phyloP scores from a whole-genome alignment of 2,113 vertebrate species.

The Sminthopsis crassicaudata region DNA sequence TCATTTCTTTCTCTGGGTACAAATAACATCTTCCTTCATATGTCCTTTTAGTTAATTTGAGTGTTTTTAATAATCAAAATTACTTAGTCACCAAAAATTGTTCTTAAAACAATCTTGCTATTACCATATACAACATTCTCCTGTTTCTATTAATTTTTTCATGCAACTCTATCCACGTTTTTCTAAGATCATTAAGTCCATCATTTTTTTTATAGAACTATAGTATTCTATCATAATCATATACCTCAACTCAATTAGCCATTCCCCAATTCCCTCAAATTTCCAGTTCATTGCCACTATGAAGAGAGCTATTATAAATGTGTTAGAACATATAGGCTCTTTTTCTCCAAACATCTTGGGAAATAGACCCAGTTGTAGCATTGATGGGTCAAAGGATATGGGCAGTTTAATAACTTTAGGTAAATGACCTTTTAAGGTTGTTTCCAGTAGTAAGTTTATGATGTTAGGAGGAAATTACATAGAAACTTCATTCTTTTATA shows the following conservation, averaged over 20 bases:
- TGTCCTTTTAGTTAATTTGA: background rate
- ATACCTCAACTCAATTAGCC: background rate
- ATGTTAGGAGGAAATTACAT: background rate
- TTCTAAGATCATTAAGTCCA: background rate
- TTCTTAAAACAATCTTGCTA: background rate
- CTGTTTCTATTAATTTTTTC: background rate
- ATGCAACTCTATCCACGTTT: background rate
- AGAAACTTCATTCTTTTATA: background rate
- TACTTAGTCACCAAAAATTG: background rate
- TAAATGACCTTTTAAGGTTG: background rate
- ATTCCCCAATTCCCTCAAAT: background rate
- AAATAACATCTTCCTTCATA: background rate
- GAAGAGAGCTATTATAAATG: background rate
- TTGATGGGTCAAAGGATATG: too few species aligned
- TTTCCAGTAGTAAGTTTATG: background rate
- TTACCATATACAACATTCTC: background rate
- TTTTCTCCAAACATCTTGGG: background rate
- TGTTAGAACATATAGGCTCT: background rate
- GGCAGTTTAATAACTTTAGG: background rate
- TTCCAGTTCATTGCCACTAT: background rate
- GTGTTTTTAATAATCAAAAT: background rate
- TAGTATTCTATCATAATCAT: background rate
- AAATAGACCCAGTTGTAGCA: background rate
- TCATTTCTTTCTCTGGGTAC: background rate
- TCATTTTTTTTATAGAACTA: background rate